Base-by-base conservation (phyloP, 2,888 invertebrate genomes). In the Cynaeus angustus region DNA sequence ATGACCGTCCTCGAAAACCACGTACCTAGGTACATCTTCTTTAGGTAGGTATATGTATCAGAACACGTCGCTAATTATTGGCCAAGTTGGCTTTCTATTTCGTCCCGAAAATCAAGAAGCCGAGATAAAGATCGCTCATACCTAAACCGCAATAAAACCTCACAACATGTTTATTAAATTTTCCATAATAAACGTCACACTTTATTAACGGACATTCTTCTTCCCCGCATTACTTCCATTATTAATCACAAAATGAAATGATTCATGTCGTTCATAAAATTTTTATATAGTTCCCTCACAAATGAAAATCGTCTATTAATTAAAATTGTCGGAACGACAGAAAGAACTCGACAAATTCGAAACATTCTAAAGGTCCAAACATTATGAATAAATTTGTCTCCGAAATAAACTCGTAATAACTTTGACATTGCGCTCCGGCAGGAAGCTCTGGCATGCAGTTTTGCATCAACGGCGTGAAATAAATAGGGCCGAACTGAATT, bases 401-500 rank as follows among this genome's bases (percentile, higher is more conserved):
- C 6, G 46, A 61, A 61, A 61, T 61, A 61, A 61, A 61, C 59
- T 21, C 46, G 6, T 61, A 61, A 61, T 61, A 61, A 61, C 14
- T 55, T 55, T 61, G 59, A 61, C 59, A 46, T 61, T 46, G 30
- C 59, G 46, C 59, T 61, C 37, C 41, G 33, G 61, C 68, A 21
- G 72, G 72, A 66, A 65, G 73, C 72, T 75, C 61, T 37, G 75
- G 74, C 62, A 75, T 74, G 73, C 61, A 61, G 46, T 58, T 62
- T 21, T 33, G 75, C 75, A 75, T 74, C 74, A 56, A 56, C 56
- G 38, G 55, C 38, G 38, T 55, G 55, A 55, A 55, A 55, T 55
- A 76, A 78, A 78, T 78, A 67, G 70, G 73, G 67, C 71, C 50
- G 69, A 74, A 73, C 72, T 52, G 75, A 75, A 79, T 79, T 79